Evolutionary conservation across 37 sponge, comb jelly and placozoan species (phyloP), one percentile per base, ranked within the genome.

Genomic region (Crambe crambe): DNA sequence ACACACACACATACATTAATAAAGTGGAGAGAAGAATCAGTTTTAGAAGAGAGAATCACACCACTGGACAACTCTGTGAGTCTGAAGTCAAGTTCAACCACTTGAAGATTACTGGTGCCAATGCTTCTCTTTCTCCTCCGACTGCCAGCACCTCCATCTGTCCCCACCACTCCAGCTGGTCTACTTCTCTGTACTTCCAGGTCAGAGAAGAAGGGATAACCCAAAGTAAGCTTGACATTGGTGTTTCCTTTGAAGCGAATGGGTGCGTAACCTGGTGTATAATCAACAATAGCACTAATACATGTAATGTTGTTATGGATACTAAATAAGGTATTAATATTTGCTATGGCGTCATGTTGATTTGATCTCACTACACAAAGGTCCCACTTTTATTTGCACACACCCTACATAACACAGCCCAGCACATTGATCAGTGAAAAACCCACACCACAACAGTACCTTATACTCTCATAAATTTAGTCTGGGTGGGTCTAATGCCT

Each of bases 1-100:
- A 62, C 63, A 62, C 63, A 62, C n/a, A n/a, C n/a, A n/a, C n/a
- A n/a, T 76, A 83, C 89, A 84, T 79, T 51, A 0, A 89, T 31
- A 2, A 42, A 1, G 38, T 89, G 88, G 10, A 82, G 47, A 35
- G 70, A 75, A 2, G 64, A 27, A 3, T 36, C 66, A 31, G 88
- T 88, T 51, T 42, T 38, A 18, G 88, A 88, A 65, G 71, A 63
- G 57, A 88, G 73, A 37, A 88, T 40, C 0, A 81, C n/a, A 27
- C 73, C 56, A 2, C 29, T 44, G 0, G 60, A 20, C 6, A 70
- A 10, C 9, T 44, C 54, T 22, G 64, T 44, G 20, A 58, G 78
- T 39, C 70, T 69, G 70, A 88, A 88, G 2, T 43, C 37, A 47
- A 88, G 3, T 25, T 63, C 41, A 30, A 88, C 69, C 22, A 47